Conservation (phyloP, 2,888 invertebrate genomes). For the Trypoxylon attenuatum region DNA sequence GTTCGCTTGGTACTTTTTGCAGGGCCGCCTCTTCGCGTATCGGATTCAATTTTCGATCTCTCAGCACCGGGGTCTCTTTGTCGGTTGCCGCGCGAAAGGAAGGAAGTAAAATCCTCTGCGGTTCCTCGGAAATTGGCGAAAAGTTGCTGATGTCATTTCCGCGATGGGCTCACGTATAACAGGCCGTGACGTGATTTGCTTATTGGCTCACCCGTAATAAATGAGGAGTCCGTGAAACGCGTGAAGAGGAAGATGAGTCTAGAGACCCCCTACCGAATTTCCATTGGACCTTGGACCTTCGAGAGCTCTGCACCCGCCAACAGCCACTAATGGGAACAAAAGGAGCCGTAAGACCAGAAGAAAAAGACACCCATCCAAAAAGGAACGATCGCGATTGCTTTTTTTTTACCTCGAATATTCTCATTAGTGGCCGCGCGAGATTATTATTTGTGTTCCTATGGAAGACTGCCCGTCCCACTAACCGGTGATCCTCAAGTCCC, state of each 20-base stretch:
- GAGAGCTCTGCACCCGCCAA: background rate
- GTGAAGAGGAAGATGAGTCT: constrained; percentile 29
- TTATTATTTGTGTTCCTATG: background rate
- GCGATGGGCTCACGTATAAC: constrained; percentile 34
- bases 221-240: constrained; percentile 38
- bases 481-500: background rate
- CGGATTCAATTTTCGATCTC: background rate
- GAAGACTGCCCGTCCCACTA: background rate
- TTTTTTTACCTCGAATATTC: constrained; percentile 17
- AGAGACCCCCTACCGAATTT: constrained; percentile 30
- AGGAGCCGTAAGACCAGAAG: constrained; percentile 22
- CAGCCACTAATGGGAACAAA: constrained; percentile 19
- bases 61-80: background rate
- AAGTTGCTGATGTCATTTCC: constrained; percentile 53
- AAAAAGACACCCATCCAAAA: constrained; percentile 5
- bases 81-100: constrained; percentile 9
- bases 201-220: constrained; percentile 46
- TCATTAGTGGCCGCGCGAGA: background rate
- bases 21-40: background rate
- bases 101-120: constrained; percentile 30
- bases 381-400: constrained; percentile 12
- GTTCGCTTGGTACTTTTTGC: background rate
- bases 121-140: constrained; percentile 35
- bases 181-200: constrained; percentile 58
- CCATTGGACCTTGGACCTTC: constrained; percentile 3